Conservation (phyloP, 2,113 vertebrate species). For the Zosterops japonicus region DNA sequence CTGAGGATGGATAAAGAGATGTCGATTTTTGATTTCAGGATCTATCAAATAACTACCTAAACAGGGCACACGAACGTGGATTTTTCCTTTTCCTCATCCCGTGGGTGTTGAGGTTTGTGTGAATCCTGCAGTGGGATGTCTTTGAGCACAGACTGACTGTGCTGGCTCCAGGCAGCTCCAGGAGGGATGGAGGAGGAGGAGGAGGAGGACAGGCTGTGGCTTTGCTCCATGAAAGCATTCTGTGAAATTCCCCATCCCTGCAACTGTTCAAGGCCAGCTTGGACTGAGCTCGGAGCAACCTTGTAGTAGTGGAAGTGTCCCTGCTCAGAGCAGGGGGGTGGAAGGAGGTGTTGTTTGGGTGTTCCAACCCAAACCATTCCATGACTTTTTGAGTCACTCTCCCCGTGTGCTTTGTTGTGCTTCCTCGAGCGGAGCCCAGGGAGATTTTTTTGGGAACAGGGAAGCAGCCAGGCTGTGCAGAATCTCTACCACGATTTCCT, state of each 20-base stretch:
- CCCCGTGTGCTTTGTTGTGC: neutral
- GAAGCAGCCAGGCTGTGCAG: neutral
- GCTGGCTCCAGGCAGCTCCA: neutral
- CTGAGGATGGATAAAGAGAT: neutral
- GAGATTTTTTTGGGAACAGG: neutral
- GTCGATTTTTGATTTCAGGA: neutral
- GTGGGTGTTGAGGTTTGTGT: neutral
- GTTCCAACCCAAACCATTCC: neutral
- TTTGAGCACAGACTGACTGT: accelerated
- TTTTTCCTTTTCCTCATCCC: neutral
- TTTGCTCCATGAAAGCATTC: neutral
- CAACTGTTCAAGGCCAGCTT: neutral
- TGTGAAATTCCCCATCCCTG: neutral
- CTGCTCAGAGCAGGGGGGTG: neutral
- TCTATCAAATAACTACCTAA: accelerated
- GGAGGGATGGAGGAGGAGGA: neutral
- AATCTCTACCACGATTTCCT: neutral
- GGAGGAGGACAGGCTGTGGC: neutral
- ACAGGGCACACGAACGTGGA: accelerated
- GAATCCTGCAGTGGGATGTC: neutral
- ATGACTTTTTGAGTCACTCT: accelerated
- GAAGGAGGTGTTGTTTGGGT: accelerated
- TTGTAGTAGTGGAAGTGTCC: too few relatives aligned
- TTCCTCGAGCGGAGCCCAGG: neutral
- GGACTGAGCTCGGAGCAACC: neutral